Percentiles rank a stretch among this genome's conserved stretches.
Conservation (phyloP, 2,797 vertebrate species). For the Leptoclinus maculatus region DNA sequence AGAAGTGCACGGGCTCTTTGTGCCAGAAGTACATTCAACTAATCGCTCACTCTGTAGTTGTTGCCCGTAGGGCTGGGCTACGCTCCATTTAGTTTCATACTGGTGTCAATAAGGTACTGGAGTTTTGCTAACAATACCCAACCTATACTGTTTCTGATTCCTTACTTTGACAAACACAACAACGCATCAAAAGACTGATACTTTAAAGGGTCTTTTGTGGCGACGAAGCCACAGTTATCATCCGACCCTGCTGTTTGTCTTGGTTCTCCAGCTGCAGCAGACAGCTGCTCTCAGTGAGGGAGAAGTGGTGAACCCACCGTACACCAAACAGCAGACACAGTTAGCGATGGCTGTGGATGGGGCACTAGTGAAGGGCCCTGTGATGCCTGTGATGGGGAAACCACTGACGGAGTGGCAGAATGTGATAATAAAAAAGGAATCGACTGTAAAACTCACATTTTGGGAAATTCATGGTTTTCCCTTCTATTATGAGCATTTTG, state of each 20-base stretch:
- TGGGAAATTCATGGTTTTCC: neutral
- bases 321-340: too few relatives aligned
- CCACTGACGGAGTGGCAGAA: neutral
- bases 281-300: neutral
- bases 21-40: conserved; percentile 9
- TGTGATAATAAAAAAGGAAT: neutral
- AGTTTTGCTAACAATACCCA: neutral
- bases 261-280: neutral
- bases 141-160: neutral
- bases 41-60: neutral
- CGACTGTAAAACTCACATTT: neutral
- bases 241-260: neutral
- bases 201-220: neutral
- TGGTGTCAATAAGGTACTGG: neutral
- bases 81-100: neutral
- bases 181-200: neutral
- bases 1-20: neutral
- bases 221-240: neutral
- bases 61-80: conserved; percentile 9
- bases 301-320: too few relatives aligned
- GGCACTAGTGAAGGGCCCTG: too few relatives aligned
- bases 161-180: neutral
- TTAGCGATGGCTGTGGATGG: too few relatives aligned
- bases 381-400: neutral
- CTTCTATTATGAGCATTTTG: neutral